Evolutionary conservation across 2,797 vertebrate species (phyloP).

Genomic region (Pangasius krempfi): DNA sequence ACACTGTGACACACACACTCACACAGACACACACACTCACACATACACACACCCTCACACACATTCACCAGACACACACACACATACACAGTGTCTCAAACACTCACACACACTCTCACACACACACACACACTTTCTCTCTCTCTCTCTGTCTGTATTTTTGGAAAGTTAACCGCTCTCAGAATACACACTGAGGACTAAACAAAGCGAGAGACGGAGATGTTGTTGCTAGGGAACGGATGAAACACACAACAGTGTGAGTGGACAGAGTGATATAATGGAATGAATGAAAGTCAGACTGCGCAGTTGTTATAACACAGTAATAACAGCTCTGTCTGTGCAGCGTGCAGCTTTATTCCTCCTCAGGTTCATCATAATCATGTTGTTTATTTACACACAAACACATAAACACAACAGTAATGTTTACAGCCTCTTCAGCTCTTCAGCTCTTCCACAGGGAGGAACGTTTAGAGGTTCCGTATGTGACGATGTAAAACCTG

Average conservation of each 20-base stretch:
- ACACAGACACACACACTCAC: neutral
- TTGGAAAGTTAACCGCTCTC: slow-evolving; percentile 16
- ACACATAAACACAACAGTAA: neutral
- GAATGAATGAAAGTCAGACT: slow-evolving; percentile 33
- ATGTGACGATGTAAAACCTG: neutral
- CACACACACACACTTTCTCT: neutral
- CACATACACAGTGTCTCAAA: too few relatives aligned
- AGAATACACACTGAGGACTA: slow-evolving; percentile 26
- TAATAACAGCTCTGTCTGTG: slow-evolving; percentile 6
- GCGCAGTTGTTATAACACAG: slow-evolving; percentile 16
- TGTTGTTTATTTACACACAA: neutral
- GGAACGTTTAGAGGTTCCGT: neutral
- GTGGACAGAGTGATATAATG: slow-evolving; percentile 31
- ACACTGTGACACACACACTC: too few relatives aligned
- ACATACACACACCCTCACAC: too few relatives aligned
- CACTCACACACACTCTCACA: too few relatives aligned
- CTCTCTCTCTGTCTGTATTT: slow-evolving; percentile 4
- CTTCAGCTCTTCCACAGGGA: neutral
- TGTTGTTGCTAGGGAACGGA: slow-evolving; percentile 20
- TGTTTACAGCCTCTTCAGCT: neutral
- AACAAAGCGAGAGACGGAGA: slow-evolving; percentile 3
- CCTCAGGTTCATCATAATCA: too few relatives aligned
- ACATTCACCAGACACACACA: too few relatives aligned
- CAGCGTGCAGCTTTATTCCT: neutral
- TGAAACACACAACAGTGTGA: slow-evolving; percentile 29